Conservation (phyloP, 2,113 vertebrate species). For the Planiliza haematocheilus region DNA sequence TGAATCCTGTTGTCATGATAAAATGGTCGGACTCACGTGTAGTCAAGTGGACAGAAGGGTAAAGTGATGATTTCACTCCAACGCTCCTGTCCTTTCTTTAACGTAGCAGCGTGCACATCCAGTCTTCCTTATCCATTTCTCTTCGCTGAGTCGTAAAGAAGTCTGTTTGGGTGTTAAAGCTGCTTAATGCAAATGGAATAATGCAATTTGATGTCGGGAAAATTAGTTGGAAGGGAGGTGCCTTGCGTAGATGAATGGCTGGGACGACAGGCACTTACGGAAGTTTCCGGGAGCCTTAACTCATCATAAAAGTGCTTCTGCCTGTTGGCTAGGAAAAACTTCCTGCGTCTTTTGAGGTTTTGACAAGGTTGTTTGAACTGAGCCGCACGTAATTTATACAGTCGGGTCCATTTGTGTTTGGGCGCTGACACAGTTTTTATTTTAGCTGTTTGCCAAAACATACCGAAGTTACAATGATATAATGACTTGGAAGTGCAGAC, state of each 20-base stretch:
- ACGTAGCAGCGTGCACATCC: not conserved
- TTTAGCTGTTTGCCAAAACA: too few species aligned
- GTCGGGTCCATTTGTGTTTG: too few species aligned
- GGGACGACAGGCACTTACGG: not conserved
- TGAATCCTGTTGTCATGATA: not conserved
- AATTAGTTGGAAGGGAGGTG: slow-evolving; percentile 8
- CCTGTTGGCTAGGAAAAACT: not conserved
- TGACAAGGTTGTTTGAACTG: not conserved
- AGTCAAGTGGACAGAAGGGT: too few species aligned
- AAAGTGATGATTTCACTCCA: not conserved
- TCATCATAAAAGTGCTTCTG: not conserved
- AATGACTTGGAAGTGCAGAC: too few species aligned
- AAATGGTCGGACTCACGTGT: not conserved
- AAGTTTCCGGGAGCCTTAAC: slow-evolving; percentile 10
- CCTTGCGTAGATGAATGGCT: slow-evolving; percentile 4
- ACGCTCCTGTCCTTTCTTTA: not conserved
- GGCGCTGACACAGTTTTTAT: too few species aligned
- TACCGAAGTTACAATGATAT: too few species aligned
- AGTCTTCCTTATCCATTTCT: not conserved
- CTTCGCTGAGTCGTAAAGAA: slow-evolving; percentile 9
- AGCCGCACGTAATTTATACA: not conserved
- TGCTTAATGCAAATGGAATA: slow-evolving; percentile 24
- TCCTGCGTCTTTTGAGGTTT: not conserved
- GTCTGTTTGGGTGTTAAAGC: slow-evolving; percentile 19
- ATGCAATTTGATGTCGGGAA: slow-evolving; percentile 20